Conservation (phyloP, 92 coral and sea anemone species). For the Epizoanthus scotinus region DNA sequence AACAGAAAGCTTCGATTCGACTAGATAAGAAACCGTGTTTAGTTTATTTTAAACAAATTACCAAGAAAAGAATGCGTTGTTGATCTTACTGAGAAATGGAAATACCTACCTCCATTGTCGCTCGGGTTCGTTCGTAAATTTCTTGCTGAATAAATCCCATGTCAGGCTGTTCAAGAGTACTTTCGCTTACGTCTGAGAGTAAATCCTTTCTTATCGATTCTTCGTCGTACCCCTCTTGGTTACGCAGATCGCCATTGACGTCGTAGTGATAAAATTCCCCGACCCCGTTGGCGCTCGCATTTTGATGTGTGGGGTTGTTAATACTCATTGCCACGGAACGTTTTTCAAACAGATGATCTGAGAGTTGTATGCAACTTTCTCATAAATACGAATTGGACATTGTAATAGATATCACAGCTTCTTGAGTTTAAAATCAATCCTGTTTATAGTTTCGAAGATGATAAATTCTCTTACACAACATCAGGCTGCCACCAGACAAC, state of each 20-base stretch:
- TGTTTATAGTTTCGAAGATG: neutral
- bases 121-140: constrained; percentile 66
- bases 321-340: constrained; percentile 34
- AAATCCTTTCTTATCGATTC: constrained; percentile 45
- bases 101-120: constrained; percentile 92
- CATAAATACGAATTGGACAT: constrained; percentile 8
- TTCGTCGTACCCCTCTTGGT: constrained; percentile 39
- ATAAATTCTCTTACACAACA: constrained; percentile 14
- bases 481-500: constrained; percentile 41
- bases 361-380: constrained; percentile 3
- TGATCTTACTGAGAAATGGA: neutral
- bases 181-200: constrained; percentile 61
- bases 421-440: neutral
- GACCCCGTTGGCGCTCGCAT: constrained; percentile 30
- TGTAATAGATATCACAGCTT: constrained; percentile 11
- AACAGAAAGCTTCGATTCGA: constrained; percentile 44
- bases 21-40: constrained; percentile 11
- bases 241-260: constrained; percentile 40
- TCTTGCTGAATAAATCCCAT: constrained; percentile 88
- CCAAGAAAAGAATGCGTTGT: constrained; percentile 7
- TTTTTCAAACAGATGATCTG: constrained; percentile 36
- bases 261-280: constrained; percentile 25
- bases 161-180: constrained; percentile 75
- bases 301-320: constrained; percentile 8
- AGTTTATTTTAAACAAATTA: constrained; percentile 19